Evolutionary conservation across 2,113 vertebrate genomes (phyloP).

Genomic region (Camelus dromedarius): DNA sequence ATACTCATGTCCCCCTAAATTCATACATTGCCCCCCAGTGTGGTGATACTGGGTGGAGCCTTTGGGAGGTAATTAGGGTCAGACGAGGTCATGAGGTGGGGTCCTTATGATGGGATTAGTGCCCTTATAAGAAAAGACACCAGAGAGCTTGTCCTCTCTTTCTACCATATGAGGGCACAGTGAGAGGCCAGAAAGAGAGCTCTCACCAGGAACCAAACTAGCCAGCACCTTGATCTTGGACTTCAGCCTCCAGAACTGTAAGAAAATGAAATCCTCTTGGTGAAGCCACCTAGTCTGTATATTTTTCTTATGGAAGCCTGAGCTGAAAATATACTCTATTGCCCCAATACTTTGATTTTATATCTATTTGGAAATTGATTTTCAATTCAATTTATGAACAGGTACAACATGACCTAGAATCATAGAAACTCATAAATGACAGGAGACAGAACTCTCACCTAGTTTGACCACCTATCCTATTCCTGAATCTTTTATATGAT

Average conservation of each 20-base stretch:
- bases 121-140: not conserved
- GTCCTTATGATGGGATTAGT: not conserved
- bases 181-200: not conserved
- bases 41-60: not conserved
- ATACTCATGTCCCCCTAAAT: not conserved
- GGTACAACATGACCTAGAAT: not conserved
- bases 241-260: not conserved
- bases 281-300: not conserved
- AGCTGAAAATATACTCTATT: not conserved
- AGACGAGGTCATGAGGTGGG: not conserved
- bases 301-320: not conserved
- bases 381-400: conserved; percentile 10
- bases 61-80: not conserved
- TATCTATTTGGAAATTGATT: conserved; percentile 43
- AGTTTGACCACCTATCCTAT: not conserved
- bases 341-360: not conserved
- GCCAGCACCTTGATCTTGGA: not conserved
- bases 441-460: not conserved
- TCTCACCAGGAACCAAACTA: not conserved
- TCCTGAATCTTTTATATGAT: not conserved
- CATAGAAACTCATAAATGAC: not conserved
- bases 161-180: not conserved
- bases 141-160: not conserved
- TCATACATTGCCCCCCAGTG: not conserved
- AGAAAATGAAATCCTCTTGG: not conserved